Base-by-base conservation (phyloP, 1,140 invertebrate species). In the roundworm (Caenorhabditis elegans) region DNA sequence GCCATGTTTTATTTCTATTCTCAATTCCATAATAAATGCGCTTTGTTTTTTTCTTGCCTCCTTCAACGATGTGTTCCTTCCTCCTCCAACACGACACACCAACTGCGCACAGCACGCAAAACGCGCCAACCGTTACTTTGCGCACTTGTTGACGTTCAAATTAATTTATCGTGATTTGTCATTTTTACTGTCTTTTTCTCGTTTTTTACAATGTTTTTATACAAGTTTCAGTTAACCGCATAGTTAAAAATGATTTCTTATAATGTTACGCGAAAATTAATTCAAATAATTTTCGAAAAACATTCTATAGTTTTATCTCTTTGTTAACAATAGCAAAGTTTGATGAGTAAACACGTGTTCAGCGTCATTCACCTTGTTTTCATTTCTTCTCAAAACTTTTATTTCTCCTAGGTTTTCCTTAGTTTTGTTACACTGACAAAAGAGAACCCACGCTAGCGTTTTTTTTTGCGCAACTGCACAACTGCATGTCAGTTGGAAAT, bases 311-410 rank as follows among this genome's bases (percentile, higher is more conserved):
- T n/a, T n/a, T n/a, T n/a, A n/a, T n/a, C n/a, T n/a, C n/a, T n/a
- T n/a, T n/a, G n/a, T n/a, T n/a, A n/a, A n/a, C n/a, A n/a, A n/a
- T n/a, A n/a, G n/a, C n/a, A n/a, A n/a, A n/a, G n/a, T n/a, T n/a
- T n/a, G n/a, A n/a, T n/a, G n/a, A 70, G 60, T 70, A 70, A 70
- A 70, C 60, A 70, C 60, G n/a, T 70, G 34, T 70, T 26, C 34
- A 6, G 4, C 13, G n/a, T 3, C n/a, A 22, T n/a, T 39, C 34
- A 39, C 34, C 26, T 70, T 70, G 31, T 70, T 70, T 70, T 70
- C 60, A 43, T 70, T 70, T 70, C 60, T 70, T 70, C 34, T 70
- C 34, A 70, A 70, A 70, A 70, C 19, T 70, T 70, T 13, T 15
- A 43, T 43, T 43, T 43, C 6, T 43, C 15, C 39, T 43, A 8